A percentile compares a stretch with the other conserved stretches of the same genome.
Conservation (phyloP, 2,113 vertebrate species). For the Melanostigma gelatinosum region DNA sequence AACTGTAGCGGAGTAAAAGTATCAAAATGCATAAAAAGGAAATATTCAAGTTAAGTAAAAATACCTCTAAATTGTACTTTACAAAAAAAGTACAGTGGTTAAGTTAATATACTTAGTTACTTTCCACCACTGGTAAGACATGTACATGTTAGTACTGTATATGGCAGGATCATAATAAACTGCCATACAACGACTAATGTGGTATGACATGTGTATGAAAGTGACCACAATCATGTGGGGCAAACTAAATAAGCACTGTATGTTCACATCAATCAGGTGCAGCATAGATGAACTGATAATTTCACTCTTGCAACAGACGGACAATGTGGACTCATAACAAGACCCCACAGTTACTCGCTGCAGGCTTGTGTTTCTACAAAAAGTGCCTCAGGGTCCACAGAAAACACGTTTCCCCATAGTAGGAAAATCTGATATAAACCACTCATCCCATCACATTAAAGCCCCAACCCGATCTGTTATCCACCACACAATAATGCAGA, state of each 20-base stretch:
- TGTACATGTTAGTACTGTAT: not conserved
- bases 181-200: not conserved
- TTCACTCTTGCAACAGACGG: not conserved
- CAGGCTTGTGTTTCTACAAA: not conserved
- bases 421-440: not conserved
- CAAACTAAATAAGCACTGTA: not conserved
- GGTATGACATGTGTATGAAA: not conserved
- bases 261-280: not conserved
- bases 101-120: not conserved
- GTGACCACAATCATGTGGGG: not conserved
- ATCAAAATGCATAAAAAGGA: not conserved
- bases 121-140: not conserved
- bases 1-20: not conserved
- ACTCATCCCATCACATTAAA: not conserved
- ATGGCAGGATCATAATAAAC: not conserved
- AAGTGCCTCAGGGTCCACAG: not conserved
- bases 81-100: not conserved
- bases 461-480: not conserved
- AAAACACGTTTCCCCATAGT: not conserved
- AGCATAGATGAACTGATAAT: not conserved
- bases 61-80: not conserved
- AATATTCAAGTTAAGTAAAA: not conserved
- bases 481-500: constrained; percentile 9
- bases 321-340: not conserved
- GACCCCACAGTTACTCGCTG: not conserved